These are phyloP conservation scores for Falco cherrug DNA, from an alignment of 2,797 vertebrate genomes.

Conservation along the genomic window DNA sequence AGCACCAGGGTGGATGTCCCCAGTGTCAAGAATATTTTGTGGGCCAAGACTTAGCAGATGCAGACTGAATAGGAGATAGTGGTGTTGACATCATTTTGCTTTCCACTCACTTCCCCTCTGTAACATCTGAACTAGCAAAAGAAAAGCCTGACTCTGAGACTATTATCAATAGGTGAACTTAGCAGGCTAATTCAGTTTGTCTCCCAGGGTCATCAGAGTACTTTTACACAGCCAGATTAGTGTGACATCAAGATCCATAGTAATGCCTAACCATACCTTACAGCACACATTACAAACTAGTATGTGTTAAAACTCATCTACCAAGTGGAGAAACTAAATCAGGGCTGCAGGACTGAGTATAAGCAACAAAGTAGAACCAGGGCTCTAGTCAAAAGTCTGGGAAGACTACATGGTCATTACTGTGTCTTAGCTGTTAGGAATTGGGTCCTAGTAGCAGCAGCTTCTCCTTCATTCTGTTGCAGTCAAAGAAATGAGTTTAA, in stretches of 20 bases:
- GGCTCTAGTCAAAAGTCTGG: background rate
- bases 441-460: background rate
- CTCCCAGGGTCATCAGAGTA: background rate
- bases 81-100: background rate
- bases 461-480: background rate
- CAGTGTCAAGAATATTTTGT: background rate
- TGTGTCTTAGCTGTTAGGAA: background rate
- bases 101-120: background rate
- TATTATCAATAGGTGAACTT: background rate
- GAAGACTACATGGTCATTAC: background rate
- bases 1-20: background rate
- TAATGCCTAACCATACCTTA: background rate
- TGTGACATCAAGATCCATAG: background rate
- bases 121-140: background rate
- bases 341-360: background rate
- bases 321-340: background rate
- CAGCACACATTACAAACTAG: background rate
- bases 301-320: background rate
- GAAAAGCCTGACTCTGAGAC: background rate
- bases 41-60: background rate
- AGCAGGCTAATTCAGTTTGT: background rate
- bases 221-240: background rate
- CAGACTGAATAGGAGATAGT: background rate
- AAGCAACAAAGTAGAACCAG: background rate
- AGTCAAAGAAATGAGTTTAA: background rate